Percentiles rank a stretch among this genome's conserved stretches.
Conservation (phyloP, 2,888 invertebrate species). For the Zele albiditarsus region DNA sequence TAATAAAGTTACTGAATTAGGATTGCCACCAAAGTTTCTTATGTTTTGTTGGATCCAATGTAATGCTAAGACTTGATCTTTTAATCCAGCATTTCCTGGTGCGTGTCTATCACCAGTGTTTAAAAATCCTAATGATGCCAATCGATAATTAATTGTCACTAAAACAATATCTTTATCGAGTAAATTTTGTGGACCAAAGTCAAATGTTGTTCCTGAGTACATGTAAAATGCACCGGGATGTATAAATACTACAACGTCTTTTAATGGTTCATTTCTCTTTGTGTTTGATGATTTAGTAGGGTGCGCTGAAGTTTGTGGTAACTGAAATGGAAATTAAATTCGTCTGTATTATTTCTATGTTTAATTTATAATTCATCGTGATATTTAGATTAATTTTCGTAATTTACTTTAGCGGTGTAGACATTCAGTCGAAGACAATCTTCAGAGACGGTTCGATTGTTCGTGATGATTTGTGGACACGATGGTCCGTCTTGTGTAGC, state of each 20-base stretch:
- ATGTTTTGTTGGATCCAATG: constrained; percentile 81
- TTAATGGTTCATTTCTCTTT: constrained; percentile 55
- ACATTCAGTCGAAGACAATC: constrained; percentile 79
- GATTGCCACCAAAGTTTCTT: constrained; percentile 80
- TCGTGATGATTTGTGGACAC: constrained; percentile 73
- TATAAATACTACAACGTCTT: constrained; percentile 77
- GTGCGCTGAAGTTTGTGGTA: no score
- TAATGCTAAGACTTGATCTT: constrained; percentile 81
- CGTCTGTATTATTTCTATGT: no score
- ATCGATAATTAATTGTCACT: constrained; percentile 80
- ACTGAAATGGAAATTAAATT: no score
- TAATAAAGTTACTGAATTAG: constrained; percentile 77
- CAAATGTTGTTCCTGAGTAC: constrained; percentile 76
- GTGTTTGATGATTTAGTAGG: no score
- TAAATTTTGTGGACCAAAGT: constrained; percentile 77
- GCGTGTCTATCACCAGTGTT: constrained; percentile 80
- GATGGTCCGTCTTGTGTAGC: constrained; percentile 77
- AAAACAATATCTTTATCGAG: constrained; percentile 80
- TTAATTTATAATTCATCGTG: no score
- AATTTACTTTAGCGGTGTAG: constrained; percentile 75
- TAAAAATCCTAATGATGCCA: constrained; percentile 77
- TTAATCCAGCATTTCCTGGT: constrained; percentile 81
- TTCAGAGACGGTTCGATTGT: constrained; percentile 72
- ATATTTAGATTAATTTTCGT: no score
- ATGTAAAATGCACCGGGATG: constrained; percentile 80